Base-by-base conservation (phyloP, 2,888 invertebrate species). In the Lordiphosa andalusiaca region DNA sequence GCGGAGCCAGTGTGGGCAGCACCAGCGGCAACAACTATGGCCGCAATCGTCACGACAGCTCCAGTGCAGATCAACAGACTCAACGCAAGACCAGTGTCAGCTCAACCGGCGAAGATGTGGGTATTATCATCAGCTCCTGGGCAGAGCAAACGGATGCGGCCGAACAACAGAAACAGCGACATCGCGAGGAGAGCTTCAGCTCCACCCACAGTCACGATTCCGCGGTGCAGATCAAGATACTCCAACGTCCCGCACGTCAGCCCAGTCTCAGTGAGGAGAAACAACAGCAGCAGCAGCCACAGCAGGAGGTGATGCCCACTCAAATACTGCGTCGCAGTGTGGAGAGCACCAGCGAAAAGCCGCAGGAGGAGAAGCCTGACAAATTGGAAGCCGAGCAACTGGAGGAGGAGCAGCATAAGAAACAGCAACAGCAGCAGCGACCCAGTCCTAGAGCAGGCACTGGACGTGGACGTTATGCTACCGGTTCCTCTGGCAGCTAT, bases 81-180 rank as follows among this genome's bases (percentile, higher is more conserved):
- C 90, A 90, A 56, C 88, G 90, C 33, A 90, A 90, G 67, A 89
- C 89, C 4, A 89, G 89, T 64, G 88, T 89, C 4, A 89, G 89
- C 0, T 89, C 89, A 3, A 46, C 57, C 0, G 85, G 86, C 40
- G 89, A 89, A 42, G 89, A 89, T 51, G 69, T 57, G 4, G 56
- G 53, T 3, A 57, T 55, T 53, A 25, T 60, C 12, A 67, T 69
- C 4, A 39, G 58, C 10, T 90, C 91, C 4, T 91, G 91, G 91
- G 90, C 91, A 0, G 91, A 91, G 69, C 90, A 90, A 72, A 88
- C 89, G 3, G 89, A 89, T 63, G 85, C 87, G 1, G 88, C 89
- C 37, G 72, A 87, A 50, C 88, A 89, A 57, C 78, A 76, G 38
- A 83, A 65, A 5, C 64, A 76, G 44, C 74, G 88, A 0, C 86